Percentiles rank a stretch among this genome's conserved stretches.
Conservation (phyloP, 35 echinoderm and acorn worm genomes). For the Nesometra sesokonis region DNA sequence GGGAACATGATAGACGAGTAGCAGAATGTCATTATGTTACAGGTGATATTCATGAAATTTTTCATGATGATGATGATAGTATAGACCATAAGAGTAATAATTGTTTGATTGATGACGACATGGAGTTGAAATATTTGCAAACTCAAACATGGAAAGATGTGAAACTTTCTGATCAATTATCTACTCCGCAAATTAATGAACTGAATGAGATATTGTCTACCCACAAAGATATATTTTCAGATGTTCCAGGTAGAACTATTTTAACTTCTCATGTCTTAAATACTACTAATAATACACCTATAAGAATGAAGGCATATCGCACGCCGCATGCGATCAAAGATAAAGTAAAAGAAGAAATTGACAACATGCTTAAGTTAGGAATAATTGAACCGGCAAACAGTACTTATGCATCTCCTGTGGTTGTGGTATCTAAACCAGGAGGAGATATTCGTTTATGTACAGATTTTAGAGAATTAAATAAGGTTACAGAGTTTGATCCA, state of each 20-base stretch:
- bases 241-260: not conserved
- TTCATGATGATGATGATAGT: not conserved
- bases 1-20: not conserved
- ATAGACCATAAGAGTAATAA: not conserved
- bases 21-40: not conserved
- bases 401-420: constrained; percentile 39
- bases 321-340: constrained; percentile 18
- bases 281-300: not conserved
- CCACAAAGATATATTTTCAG: not conserved
- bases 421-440: constrained; percentile 13
- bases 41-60: not conserved
- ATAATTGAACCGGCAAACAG: constrained; percentile 1
- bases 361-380: constrained; percentile 14
- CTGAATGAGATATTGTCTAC: not conserved
- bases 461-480: constrained; percentile 4
- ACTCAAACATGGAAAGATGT: constrained; percentile 10
- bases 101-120: not conserved
- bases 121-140: not conserved
- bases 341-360: constrained; percentile 24
- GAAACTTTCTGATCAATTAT: not conserved
- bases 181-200: not conserved
- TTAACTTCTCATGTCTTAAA: not conserved
- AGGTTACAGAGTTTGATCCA: constrained; percentile 31
- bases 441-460: constrained; percentile 6
- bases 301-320: constrained; percentile 1